A percentile compares a stretch with the other conserved stretches of the same genome.
Conservation (phyloP, 1,140 invertebrate genomes). For the Drosophila nigromelanica region DNA sequence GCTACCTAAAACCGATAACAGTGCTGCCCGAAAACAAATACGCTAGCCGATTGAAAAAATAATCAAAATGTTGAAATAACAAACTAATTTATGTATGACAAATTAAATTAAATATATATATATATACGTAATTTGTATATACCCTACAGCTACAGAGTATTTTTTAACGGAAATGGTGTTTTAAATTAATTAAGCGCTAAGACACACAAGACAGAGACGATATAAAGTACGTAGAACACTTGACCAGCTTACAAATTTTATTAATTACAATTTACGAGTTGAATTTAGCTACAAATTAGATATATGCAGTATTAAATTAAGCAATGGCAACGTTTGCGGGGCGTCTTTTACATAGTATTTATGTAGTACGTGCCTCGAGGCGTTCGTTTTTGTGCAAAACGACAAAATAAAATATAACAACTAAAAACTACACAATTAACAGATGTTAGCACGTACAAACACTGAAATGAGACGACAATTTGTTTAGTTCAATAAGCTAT, state of each 20-base stretch:
- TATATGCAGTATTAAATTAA: conserved; percentile 49
- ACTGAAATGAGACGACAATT: conserved; percentile 45
- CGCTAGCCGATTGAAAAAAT: background rate
- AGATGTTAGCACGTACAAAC: conserved; percentile 59
- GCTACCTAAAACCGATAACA: background rate
- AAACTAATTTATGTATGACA: background rate
- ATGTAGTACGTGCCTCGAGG: conserved; percentile 62
- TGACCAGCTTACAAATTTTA: conserved; percentile 47
- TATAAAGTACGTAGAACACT: conserved; percentile 2
- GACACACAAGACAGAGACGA: background rate
- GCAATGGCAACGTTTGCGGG: conserved; percentile 54
- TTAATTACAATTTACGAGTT: conserved; percentile 63
- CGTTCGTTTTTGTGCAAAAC: conserved; percentile 33
- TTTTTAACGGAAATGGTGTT: conserved; percentile 51
- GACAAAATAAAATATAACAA: conserved; percentile 62
- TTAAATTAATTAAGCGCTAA: conserved; percentile 48
- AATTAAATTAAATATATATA: too few species aligned
- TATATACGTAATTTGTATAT: background rate
- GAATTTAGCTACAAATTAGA: conserved; percentile 59
- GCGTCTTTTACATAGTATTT: conserved; percentile 32
- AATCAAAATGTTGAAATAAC: background rate
- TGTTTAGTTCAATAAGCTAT: conserved; percentile 31
- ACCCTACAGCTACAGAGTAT: background rate
- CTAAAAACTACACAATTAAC: conserved; percentile 66
- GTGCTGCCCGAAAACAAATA: background rate